phyloP scores from a whole-genome alignment of 2,797 vertebrate species.

The Leptatherina wallacei region DNA sequence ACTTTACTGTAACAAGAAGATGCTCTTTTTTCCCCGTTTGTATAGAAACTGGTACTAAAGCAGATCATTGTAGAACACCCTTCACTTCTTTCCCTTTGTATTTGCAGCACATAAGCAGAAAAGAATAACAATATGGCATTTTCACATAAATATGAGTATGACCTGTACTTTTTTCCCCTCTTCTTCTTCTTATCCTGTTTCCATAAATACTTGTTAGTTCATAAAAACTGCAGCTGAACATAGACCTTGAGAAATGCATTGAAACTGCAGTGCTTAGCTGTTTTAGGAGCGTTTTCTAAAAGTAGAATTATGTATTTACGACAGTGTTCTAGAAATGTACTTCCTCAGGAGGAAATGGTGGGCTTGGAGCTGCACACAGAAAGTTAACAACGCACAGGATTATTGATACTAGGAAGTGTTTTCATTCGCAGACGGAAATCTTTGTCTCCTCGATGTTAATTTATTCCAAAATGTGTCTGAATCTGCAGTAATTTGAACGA shows the following conservation, averaged over 20 bases:
- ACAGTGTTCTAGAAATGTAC: not conserved
- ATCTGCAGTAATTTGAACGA: not conserved
- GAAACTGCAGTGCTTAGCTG: not conserved
- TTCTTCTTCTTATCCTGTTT: too few relatives aligned
- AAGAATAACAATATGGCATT: not conserved
- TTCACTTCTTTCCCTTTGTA: constrained; percentile 49
- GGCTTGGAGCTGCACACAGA: not conserved
- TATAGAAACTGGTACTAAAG: constrained; percentile 33
- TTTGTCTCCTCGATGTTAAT: constrained; percentile 4
- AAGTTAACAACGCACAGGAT: not conserved
- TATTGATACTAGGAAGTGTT: not conserved
- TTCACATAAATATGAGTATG: not conserved
- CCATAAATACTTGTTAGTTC: not conserved
- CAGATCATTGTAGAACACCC: constrained; percentile 34
- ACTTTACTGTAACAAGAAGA: constrained; percentile 50
- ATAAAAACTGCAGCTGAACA: not conserved
- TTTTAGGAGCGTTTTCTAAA: not conserved
- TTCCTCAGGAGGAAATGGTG: not conserved
- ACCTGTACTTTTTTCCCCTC: too few relatives aligned
- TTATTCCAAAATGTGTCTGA: not conserved
- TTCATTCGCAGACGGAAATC: not conserved
- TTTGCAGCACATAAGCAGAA: not conserved
- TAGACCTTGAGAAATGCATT: not conserved
- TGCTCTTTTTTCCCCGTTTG: constrained; percentile 7
- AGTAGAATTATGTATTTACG: not conserved